phyloP scores from a whole-genome alignment of 2,113 vertebrate species.

The Callopanchax toddi region DNA sequence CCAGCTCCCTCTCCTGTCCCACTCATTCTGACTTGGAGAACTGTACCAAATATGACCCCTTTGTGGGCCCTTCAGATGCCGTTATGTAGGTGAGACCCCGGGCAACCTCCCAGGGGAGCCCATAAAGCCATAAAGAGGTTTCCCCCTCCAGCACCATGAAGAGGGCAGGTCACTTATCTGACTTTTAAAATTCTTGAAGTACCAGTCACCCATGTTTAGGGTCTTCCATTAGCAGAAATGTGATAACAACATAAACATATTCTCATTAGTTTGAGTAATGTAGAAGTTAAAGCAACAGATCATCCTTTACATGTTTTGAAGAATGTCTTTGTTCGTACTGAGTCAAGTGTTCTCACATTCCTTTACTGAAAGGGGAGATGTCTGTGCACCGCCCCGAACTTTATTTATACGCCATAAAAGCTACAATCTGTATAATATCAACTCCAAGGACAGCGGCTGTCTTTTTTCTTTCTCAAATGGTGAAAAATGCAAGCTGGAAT shows the following conservation, averaged over 20 bases:
- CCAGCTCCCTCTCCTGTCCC: conserved; percentile 28
- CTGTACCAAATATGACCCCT: conserved; percentile 58
- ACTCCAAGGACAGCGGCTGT: no score
- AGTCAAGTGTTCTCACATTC: no score
- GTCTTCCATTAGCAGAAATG: background rate
- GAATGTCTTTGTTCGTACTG: no score
- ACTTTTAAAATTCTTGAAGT: background rate
- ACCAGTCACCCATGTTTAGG: background rate
- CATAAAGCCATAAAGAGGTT: conserved; percentile 73
- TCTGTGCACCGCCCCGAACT: no score
- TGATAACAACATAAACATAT: background rate
- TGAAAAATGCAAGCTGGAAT: no score
- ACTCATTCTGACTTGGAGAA: conserved; percentile 58
- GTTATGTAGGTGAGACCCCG: conserved; percentile 48
- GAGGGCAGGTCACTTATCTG: conserved; percentile 21
- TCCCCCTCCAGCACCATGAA: conserved; percentile 45
- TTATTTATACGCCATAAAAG: no score
- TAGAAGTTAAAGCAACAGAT: no score
- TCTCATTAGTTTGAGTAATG: no score
- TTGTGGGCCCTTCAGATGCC: conserved; percentile 55
- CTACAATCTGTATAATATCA: no score
- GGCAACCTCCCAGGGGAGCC: conserved; percentile 51
- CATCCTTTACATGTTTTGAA: no score
- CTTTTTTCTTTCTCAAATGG: no score
- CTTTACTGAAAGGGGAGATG: no score